A percentile compares a stretch with the other conserved stretches of the same genome.
Evolutionary conservation across 2,888 invertebrate genomes (phyloP).

Genomic region (Drosophila quasianomalipes): DNA sequence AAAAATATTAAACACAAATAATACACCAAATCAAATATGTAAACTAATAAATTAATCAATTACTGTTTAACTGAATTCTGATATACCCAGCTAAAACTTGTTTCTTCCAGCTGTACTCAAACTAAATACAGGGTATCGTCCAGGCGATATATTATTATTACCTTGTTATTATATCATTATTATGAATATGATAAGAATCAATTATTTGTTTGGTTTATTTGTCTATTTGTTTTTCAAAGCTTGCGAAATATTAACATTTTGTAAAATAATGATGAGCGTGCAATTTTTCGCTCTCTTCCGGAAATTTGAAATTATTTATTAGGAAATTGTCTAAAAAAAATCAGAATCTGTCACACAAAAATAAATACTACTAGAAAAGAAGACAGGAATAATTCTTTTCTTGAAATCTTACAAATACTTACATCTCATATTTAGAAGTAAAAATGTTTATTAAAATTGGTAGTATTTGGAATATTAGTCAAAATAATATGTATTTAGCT

Average conservation of each 20-base stretch:
- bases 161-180: neutral
- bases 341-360: neutral
- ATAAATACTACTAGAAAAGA: no score
- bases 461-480: conserved; percentile 10
- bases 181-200: no score
- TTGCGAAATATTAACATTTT: neutral
- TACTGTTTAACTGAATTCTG: neutral
- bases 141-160: neutral
- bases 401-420: no score
- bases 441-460: neutral
- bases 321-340: neutral
- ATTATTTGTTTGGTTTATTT: neutral
- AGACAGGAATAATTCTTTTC: no score
- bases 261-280: conserved; percentile 3
- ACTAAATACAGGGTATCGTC: neutral
- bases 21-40: neutral
- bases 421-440: neutral
- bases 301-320: no score
- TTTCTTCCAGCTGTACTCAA: neutral
- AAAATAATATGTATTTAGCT: conserved; percentile 26
- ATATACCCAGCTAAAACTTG: neutral
- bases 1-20: neutral
- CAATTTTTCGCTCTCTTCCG: neutral
- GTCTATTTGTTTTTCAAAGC: no score
- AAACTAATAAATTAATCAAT: neutral